Evolutionary conservation across 2,888 invertebrate species (phyloP).

Genomic region (Operophtera brumata): DNA sequence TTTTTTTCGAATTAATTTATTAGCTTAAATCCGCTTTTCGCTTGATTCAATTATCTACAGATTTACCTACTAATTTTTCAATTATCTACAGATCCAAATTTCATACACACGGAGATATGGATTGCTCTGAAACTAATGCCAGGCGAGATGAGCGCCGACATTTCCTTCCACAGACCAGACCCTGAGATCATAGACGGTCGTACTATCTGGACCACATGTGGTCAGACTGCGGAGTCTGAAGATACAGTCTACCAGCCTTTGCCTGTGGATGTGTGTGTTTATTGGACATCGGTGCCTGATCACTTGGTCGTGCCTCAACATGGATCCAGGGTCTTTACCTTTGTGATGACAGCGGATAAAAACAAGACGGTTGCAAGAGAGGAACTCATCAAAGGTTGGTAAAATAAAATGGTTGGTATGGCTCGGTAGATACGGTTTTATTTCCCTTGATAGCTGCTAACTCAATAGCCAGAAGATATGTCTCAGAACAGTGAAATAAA

Average conservation of each 20-base stretch:
- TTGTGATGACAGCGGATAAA: conserved; percentile 78
- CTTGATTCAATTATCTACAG: background rate
- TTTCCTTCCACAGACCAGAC: conserved; percentile 59
- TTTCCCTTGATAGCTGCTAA: no score
- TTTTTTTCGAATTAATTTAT: no score
- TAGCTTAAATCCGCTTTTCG: no score
- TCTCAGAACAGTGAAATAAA: no score
- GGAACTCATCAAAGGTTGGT: conserved; percentile 65
- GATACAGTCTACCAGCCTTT: conserved; percentile 61
- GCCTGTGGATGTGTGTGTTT: conserved; percentile 65
- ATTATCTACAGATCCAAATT: conserved; percentile 64
- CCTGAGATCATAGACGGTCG: conserved; percentile 64
- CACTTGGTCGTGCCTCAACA: conserved; percentile 72
- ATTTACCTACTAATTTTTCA: background rate
- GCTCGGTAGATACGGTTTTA: no score
- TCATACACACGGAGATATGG: conserved; percentile 70
- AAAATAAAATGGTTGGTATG: background rate
- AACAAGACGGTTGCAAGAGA: conserved; percentile 68
- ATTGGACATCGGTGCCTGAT: conserved; percentile 74
- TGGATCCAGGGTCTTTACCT: conserved; percentile 71
- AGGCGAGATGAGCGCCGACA: conserved; percentile 64
- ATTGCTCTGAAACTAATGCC: conserved; percentile 68
- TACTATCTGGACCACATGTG: conserved; percentile 65
- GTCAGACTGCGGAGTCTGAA: conserved; percentile 65
- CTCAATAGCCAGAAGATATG: no score